Conservation (phyloP, 2,113 vertebrate species). For the Columba janthina region DNA sequence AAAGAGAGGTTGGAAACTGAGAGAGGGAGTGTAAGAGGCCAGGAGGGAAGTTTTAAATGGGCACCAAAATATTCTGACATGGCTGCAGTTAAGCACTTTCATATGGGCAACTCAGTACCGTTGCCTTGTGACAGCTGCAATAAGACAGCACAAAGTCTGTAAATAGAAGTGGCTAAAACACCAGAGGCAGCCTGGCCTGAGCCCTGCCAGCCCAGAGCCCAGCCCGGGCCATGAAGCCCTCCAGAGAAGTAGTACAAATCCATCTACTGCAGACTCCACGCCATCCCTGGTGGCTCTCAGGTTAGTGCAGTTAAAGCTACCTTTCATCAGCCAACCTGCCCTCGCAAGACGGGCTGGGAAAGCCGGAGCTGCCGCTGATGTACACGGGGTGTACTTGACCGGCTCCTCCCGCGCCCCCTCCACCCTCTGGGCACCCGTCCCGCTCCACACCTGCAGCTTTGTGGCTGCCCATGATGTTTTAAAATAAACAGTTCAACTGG, state of each 20-base stretch:
- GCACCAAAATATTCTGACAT: not conserved
- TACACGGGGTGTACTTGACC: not conserved
- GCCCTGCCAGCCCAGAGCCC: not conserved
- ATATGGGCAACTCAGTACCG: not conserved
- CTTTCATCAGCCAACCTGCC: not conserved
- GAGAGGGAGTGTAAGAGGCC: not conserved
- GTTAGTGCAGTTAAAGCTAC: not conserved
- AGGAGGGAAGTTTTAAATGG: not conserved
- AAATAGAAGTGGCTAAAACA: not conserved
- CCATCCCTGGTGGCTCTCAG: not conserved
- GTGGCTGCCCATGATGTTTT: not conserved
- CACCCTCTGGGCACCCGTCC: not conserved
- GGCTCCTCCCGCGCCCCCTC: not conserved
- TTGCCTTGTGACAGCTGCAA: not conserved
- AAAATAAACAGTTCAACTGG: slow-evolving; percentile 31
- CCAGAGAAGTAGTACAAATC: not conserved
- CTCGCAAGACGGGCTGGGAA: rapidly evolving
- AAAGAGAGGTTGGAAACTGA: not conserved
- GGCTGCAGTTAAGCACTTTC: not conserved
- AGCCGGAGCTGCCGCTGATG: not conserved
- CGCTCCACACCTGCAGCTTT: slow-evolving; percentile 38
- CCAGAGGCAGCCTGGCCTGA: rapidly evolving
- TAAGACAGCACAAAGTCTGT: not conserved
- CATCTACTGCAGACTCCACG: rapidly evolving
- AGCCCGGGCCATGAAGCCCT: not conserved